Base-by-base conservation (phyloP, 2,113 vertebrate genomes). In the Miniopterus natalensis region DNA sequence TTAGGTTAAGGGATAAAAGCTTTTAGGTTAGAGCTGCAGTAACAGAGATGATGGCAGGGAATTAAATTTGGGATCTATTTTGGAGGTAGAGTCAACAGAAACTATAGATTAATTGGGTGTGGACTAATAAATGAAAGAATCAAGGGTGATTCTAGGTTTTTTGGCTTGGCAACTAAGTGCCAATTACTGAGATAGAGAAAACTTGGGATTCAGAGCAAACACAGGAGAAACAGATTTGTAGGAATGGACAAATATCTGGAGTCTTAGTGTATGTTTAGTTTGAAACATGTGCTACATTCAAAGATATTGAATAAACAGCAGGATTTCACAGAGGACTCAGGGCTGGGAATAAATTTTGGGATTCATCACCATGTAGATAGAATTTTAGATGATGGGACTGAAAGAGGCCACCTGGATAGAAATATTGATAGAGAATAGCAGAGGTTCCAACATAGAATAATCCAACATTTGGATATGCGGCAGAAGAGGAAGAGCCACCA, bases 401-500 rank as follows among this genome's bases (percentile, higher is more conserved):
- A 74, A 70, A 70, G 45, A 88, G n/a, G 57, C 3, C 14, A 11
- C 8, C 5, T 63, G 13, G 17, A n/a, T 2, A 68, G 7, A 68
- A 40, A 36, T 47, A 9, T 18, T 84, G 7, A 42, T 21, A 88
- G 51, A 75, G 8, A 47, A 84, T 40, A 45, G n/a, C 25, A n/a
- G 12, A 63, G 5, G 65, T 1, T 11, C 4, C 5, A 23, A n/a
- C 29, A 25, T 2, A 74, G 25, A 65, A 14, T 10, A 71, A 59
- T 0, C 2, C 2, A 65, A 45, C 42, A 59, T 66, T 84, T 74
- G 4, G 13, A 79, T 0, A 0, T 31, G 4, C 40, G 12, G 17
- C 5, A 20, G 51, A 21, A 78, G 17, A 51, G 27, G 36, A 71
- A 71, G 15, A 73, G 21, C 8, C 6, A 55, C 5, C 21, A 45